phyloP scores from a whole-genome alignment of 2,888 invertebrate genomes.

The Platycheirus albimanus region DNA sequence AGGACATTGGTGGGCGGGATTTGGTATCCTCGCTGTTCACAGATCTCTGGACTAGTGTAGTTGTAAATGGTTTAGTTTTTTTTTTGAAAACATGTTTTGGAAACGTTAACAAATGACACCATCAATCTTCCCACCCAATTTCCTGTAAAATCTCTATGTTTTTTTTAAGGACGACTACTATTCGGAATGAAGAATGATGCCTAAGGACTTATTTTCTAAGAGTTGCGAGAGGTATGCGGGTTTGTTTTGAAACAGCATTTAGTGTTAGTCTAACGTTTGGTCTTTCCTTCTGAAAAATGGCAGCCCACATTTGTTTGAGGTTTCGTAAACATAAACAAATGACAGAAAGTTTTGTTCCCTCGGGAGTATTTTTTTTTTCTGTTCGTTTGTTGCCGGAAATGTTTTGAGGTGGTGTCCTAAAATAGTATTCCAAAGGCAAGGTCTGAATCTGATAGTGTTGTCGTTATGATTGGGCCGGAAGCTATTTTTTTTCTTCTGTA shows the following conservation, averaged over 20 bases:
- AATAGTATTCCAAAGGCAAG: background rate
- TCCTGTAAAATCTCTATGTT: conserved; percentile 43
- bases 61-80: conserved; percentile 1
- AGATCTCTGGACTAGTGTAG: background rate
- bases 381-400: background rate
- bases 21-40: background rate
- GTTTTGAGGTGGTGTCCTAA: conserved; percentile 8
- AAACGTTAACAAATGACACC: conserved; percentile 59
- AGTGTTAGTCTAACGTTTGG: conserved; percentile 10
- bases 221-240: conserved; percentile 7
- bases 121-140: conserved; percentile 53
- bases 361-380: background rate
- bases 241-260: background rate
- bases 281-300: conserved; percentile 10
- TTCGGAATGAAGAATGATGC: conserved; percentile 40
- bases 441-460: background rate
- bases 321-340: conserved; percentile 9
- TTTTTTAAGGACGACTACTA: background rate
- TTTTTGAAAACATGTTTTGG: conserved; percentile 12
- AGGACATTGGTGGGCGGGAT: conserved; percentile 11
- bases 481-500: background rate
- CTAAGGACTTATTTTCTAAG: conserved; percentile 16
- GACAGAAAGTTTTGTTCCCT: background rate
- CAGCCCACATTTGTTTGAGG: background rate
- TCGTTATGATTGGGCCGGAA: background rate